Conservation (phyloP, 2,113 vertebrate species). For the Aleadryas rufinucha region DNA sequence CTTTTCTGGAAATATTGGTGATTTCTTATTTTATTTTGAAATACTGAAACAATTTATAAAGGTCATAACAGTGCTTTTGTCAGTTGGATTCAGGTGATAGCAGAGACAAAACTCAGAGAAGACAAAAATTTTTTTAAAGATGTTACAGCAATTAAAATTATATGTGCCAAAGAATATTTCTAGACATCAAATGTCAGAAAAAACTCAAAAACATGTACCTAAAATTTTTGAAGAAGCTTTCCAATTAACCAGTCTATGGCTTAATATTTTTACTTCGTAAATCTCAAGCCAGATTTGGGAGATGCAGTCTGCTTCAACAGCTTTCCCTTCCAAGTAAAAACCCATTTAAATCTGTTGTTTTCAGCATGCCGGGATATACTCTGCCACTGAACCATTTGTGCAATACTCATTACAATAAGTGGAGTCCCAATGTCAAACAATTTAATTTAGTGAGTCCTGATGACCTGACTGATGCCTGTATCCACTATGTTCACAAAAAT, state of each 20-base stretch:
- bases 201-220: not conserved
- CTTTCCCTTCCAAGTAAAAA: not conserved
- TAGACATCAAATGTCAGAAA: not conserved
- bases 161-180: not conserved
- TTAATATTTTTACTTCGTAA: not conserved
- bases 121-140: not conserved
- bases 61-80: not conserved
- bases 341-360: not conserved
- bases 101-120: not conserved
- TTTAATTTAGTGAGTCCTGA: not conserved
- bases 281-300: not conserved
- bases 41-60: not conserved
- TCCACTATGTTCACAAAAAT: not conserved
- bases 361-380: not conserved
- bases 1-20: not conserved
- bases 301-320: not conserved
- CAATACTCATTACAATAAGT: not conserved
- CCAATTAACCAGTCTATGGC: not conserved
- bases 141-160: not conserved
- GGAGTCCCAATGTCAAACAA: not conserved
- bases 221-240: not conserved
- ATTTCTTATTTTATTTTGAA: not conserved
- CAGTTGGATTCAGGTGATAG: not conserved
- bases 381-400: not conserved
- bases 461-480: not conserved